Percentiles rank a stretch among this genome's conserved stretches.
phyloP scores from a whole-genome alignment of 2,888 invertebrate species.

The Acrocyrtus sp. region DNA sequence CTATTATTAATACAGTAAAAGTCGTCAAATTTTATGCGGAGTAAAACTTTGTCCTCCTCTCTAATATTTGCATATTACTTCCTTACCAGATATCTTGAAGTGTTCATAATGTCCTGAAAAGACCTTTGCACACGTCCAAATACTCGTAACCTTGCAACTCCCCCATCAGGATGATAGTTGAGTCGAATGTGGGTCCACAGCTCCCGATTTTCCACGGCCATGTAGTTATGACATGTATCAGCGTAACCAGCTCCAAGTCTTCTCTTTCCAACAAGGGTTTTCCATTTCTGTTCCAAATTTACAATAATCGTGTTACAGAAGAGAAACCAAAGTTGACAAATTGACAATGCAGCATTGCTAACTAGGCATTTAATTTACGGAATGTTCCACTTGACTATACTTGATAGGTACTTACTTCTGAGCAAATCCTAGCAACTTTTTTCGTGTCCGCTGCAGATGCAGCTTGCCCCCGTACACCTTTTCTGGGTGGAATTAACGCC shows the following conservation, averaged over 20 bases:
- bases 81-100: conserved; percentile 25
- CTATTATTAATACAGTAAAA: too few species aligned
- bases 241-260: conserved; percentile 71
- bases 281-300: conserved; percentile 72
- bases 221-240: conserved; percentile 72
- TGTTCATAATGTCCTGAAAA: conserved; percentile 48
- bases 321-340: too few species aligned
- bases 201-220: conserved; percentile 70
- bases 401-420: conserved; percentile 38
- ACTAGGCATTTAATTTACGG: too few species aligned
- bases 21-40: too few species aligned
- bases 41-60: too few species aligned
- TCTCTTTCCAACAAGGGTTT: conserved; percentile 71
- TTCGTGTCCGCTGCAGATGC: conserved; percentile 34
- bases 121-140: conserved; percentile 70
- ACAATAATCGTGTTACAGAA: too few species aligned
- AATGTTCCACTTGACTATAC: too few species aligned
- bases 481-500: conserved; percentile 68
- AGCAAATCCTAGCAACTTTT: conserved; percentile 10
- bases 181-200: conserved; percentile 72
- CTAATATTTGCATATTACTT: too few species aligned
- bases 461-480: conserved; percentile 65
- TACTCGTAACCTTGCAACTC: conserved; percentile 72
- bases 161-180: conserved; percentile 75
- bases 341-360: too few species aligned